Base-by-base conservation (phyloP, 2,888 invertebrate species). In the Apeira syringaria region DNA sequence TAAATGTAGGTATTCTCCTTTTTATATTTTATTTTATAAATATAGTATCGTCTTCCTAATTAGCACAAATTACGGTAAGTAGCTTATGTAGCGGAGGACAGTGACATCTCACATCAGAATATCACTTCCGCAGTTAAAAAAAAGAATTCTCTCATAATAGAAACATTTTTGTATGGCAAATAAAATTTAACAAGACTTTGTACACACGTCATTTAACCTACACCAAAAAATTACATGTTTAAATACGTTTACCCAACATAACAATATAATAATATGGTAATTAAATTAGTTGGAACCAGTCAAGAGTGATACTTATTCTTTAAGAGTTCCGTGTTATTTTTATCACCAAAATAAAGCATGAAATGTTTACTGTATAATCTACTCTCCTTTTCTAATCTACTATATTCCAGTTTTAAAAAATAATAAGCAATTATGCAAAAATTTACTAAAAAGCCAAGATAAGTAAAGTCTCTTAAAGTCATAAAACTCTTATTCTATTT, bases 131-230 rank as follows among this genome's bases (percentile, higher is more conserved):
- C 25, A 56, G 56, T n/a, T n/a, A n/a, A 52, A 51, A 60, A 66
- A 64, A 60, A 51, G 50, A 28, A 37, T 56, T 56, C 34, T 35
- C 37, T 43, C 43, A 46, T 56, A 45, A 50, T 56, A 51, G 53
- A 58, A 53, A 51, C 47, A 56, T 37, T 52, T 63, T 69, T 68
- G 68, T 67, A 68, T 71, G 44, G 68, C 70, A 72, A 66, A 74
- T 72, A 73, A 73, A 72, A 74, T 56, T 68, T 68, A 69, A 73
- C 65, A 71, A 71, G 71, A 66, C 62, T 53, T 53, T 64, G 67
- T 73, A 69, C 74, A 77, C 77, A 73, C 74, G 76, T 77, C 75
- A 79, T 76, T 78, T 76, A 77, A 74, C 69, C 61, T 62, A 70
- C 65, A 75, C 66, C 60, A 75, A 75, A 75, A 78, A 74, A 66